Evolutionary conservation across 2,113 vertebrate species (phyloP), one percentile per base, ranked within the genome.

Genomic region (Pyxicephalus adspersus): DNA sequence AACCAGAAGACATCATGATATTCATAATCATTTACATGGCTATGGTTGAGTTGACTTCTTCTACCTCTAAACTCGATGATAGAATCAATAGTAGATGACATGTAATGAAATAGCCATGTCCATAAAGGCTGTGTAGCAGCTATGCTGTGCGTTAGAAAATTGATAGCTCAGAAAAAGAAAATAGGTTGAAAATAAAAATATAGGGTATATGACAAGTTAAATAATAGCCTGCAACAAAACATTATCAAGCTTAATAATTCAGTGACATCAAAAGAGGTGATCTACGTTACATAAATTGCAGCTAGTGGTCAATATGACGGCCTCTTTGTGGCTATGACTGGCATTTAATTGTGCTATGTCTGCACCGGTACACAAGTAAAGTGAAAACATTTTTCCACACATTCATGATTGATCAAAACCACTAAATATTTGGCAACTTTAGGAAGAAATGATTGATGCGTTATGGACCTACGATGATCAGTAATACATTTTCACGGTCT

Each of bases 401-500:
- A 25, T 73, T 73, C 68, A 81, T 50, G 64, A 74, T 54, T 65
- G 67, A 65, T 81, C 79, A 64, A 26, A 81, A 81, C 73, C 60
- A 28, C 79, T 81, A 73, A 81, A 73, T 81, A 81, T 57, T 65
- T 73, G 58, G 68, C 73, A 70, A 81, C 68, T 73, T 73, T 64
- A 38, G 60, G 58, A 81, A 65, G 26, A 64, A 64, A 73, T 81
- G 79, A 81, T 81, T 72, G 79, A 81, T 81, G 79, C n/a, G 31
- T 81, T 74, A 31, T 73, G 50, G 79, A 54, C 58, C 50, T 64
- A 52, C 28, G 79, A 81, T 55, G 58, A 54, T 72, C 79, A 55
- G 50, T 81, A 81, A 73, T 81, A 81, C 25, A 61, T 81, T 72
- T 81, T 81, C 79, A 74, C 73, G 66, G 79, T 28, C 68, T 65